phyloP scores from a whole-genome alignment of 2,797 vertebrate genomes.

The Nannoperca australis region DNA sequence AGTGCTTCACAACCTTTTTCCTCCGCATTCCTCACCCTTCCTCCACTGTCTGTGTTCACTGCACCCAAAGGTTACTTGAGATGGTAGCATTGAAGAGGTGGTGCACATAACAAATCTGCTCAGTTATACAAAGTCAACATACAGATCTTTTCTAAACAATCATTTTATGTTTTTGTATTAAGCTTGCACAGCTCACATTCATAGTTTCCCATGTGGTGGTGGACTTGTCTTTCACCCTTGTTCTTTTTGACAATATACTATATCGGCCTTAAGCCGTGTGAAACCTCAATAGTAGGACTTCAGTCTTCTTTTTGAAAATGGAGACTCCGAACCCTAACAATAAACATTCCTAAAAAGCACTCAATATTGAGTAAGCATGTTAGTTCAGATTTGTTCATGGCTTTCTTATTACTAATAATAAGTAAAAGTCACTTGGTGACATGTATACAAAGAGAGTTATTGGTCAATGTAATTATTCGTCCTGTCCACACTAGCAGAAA shows the following conservation, averaged over 20 bases:
- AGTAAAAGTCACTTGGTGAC: not conserved
- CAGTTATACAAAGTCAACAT: not conserved
- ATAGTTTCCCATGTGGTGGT: not conserved
- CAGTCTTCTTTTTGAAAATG: not conserved
- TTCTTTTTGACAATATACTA: not conserved
- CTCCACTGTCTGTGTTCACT: not conserved
- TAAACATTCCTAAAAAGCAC: not conserved
- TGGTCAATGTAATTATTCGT: not conserved
- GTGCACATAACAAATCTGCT: conserved; percentile 1
- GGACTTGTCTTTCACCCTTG: not conserved
- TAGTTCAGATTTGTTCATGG: not conserved
- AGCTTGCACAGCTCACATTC: not conserved
- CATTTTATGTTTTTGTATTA: not conserved
- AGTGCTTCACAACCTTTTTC: not conserved
- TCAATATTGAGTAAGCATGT: not conserved
- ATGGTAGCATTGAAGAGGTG: conserved; percentile 6
- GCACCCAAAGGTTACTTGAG: not conserved
- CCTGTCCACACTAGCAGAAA: not conserved
- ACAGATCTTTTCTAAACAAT: not conserved
- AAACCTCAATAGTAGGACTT: not conserved
- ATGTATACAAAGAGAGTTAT: not conserved
- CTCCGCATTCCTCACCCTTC: not conserved
- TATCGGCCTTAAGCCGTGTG: not conserved
- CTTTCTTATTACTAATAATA: not conserved
- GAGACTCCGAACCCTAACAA: not conserved